Evolutionary conservation across 2,113 vertebrate genomes (phyloP).

Genomic region (Sporophila hypoxantha): DNA sequence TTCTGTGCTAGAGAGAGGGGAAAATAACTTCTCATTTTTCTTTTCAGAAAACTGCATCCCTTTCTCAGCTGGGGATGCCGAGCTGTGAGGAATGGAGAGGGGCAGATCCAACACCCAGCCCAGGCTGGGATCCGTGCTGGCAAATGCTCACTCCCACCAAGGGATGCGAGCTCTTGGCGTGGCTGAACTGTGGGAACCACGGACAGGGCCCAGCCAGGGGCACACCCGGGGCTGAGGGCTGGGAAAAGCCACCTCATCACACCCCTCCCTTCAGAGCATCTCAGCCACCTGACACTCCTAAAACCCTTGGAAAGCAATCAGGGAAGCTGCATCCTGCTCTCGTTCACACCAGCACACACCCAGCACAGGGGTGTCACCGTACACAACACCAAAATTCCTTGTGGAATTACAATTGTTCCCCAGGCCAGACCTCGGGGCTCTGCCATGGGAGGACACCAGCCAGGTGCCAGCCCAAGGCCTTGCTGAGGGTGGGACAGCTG

Average conservation of each 20-base stretch:
- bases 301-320: neutral
- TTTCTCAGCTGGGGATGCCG: neutral
- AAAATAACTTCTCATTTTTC: neutral
- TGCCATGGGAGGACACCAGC: rapidly evolving
- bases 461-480: neutral
- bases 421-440: neutral
- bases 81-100: neutral
- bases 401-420: neutral
- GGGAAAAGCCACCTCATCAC: neutral
- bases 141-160: rapidly evolving
- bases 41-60: neutral
- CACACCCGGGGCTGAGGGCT: rapidly evolving
- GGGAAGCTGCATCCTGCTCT: neutral
- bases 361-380: neutral
- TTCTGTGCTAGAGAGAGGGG: neutral
- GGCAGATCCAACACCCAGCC: neutral
- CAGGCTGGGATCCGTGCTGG: rapidly evolving
- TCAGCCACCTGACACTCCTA: rapidly evolving
- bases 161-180: rapidly evolving
- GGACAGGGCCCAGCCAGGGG: neutral
- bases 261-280: neutral
- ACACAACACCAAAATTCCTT: rapidly evolving
- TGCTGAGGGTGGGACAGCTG: neutral
- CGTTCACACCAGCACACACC: rapidly evolving
- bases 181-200: neutral